These are phyloP conservation scores for Abscondita cerata DNA, from an alignment of 2,888 invertebrate genomes.

Conservation along the genomic window DNA sequence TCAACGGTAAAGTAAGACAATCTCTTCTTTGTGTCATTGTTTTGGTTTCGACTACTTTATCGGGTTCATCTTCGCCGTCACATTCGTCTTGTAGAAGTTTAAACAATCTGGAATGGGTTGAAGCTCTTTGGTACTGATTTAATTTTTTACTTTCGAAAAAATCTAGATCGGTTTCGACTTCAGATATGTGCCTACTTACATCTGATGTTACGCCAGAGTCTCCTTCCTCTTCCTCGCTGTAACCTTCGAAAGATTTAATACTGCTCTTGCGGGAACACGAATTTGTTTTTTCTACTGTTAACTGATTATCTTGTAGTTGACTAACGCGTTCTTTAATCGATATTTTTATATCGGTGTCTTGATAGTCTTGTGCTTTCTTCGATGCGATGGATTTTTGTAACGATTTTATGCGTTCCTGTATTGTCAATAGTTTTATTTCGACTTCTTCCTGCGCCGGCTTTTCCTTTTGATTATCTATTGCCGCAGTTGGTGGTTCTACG, in stretches of 20 bases:
- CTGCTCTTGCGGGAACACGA: slow-evolving; percentile 35
- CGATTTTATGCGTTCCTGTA: slow-evolving; percentile 55
- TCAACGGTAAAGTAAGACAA: slow-evolving; percentile 62
- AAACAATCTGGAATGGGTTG: slow-evolving; percentile 75
- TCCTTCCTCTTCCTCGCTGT: slow-evolving; percentile 66
- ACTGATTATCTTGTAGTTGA: slow-evolving; percentile 36
- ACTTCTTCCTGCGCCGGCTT: slow-evolving; percentile 19
- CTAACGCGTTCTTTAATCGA: slow-evolving; percentile 46
- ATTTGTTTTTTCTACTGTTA: slow-evolving; percentile 14
- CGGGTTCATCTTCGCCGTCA: slow-evolving; percentile 53
- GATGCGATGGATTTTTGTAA: slow-evolving; percentile 44
- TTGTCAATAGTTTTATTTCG: slow-evolving; percentile 46
- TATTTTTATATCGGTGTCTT: slow-evolving; percentile 42
- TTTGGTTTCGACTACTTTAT: slow-evolving; percentile 47
- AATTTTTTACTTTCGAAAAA: slow-evolving; percentile 66
- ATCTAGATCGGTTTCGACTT: slow-evolving; percentile 70
- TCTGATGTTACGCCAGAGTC: slow-evolving; percentile 77
- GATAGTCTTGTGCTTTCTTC: slow-evolving; percentile 43
- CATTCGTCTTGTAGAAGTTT: slow-evolving; percentile 70
- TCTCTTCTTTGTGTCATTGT: slow-evolving; percentile 59
- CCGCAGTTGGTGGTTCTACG: background rate
- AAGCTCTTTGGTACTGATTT: slow-evolving; percentile 71
- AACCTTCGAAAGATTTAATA: slow-evolving; percentile 48
- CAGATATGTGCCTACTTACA: slow-evolving; percentile 71
- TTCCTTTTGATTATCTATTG: slow-evolving; percentile 13